Conservation (phyloP, 2,888 invertebrate species). For the Ptychoptera contaminata region DNA sequence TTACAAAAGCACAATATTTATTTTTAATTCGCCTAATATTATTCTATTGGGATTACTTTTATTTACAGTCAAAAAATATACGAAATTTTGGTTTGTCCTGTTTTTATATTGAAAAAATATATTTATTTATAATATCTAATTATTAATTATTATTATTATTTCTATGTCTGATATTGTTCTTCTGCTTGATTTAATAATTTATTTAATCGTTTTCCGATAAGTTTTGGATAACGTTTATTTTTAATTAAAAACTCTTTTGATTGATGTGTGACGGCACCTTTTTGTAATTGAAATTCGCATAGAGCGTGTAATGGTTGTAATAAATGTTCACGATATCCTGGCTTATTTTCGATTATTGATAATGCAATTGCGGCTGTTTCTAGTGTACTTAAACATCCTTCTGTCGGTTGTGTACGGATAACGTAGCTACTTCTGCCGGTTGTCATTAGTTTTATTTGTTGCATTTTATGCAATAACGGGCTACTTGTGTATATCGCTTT, state of each 20-base stretch:
- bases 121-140: no score
- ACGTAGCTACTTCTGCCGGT: slow-evolving; percentile 69
- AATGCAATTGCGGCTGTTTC: slow-evolving; percentile 74
- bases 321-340: slow-evolving; percentile 44
- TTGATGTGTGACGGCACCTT: slow-evolving; percentile 87
- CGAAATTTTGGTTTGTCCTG: no score
- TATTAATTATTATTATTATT: no score
- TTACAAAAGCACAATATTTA: no score
- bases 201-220: slow-evolving; percentile 62
- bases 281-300: slow-evolving; percentile 72
- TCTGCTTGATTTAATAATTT: slow-evolving; percentile 28
- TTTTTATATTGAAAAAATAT: no score
- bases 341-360: slow-evolving; percentile 54
- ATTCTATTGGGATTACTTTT: no score
- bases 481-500: slow-evolving; percentile 81
- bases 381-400: slow-evolving; percentile 78
- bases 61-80: no score
- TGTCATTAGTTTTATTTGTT: slow-evolving; percentile 66
- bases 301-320: slow-evolving; percentile 66
- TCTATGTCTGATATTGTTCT: no score
- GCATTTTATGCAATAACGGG: slow-evolving; percentile 52
- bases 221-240: slow-evolving; percentile 61
- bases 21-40: no score
- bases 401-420: slow-evolving; percentile 85
- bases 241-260: slow-evolving; percentile 79